Conservation (phyloP, 1,140 invertebrate species). For the Heliconius melpomene region DNA sequence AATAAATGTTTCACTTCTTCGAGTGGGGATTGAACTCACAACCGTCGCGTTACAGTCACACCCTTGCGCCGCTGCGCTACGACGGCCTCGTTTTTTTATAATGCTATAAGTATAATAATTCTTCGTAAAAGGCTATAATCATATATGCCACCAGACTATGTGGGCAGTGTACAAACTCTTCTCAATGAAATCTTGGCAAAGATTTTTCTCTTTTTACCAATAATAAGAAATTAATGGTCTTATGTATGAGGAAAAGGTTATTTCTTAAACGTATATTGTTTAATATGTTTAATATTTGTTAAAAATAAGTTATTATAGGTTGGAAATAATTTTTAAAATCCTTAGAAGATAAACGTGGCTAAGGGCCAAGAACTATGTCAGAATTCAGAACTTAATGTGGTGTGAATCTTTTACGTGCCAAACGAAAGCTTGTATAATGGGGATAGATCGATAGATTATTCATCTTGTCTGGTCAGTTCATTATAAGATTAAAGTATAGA, state of each 20-base stretch:
- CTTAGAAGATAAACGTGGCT: not conserved
- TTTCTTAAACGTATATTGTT: too few relatives aligned
- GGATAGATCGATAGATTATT: not conserved
- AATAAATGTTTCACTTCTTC: too few relatives aligned
- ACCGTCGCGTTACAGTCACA: too few relatives aligned
- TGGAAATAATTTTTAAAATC: not conserved
- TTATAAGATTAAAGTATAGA: not conserved
- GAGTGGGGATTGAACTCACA: too few relatives aligned
- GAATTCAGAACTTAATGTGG: conserved; percentile 4
- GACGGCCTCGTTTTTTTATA: too few relatives aligned
- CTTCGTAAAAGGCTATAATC: not conserved
- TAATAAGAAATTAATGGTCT: not conserved
- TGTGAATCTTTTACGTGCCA: conserved; percentile 8
- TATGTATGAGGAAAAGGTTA: too few relatives aligned
- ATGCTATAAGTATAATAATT: too few relatives aligned
- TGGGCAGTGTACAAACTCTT: not conserved
- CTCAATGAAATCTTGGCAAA: not conserved
- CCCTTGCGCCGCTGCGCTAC: too few relatives aligned
- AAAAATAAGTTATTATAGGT: not conserved
- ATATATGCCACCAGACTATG: not conserved
- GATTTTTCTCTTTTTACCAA: not conserved
- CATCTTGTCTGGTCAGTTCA: not conserved
- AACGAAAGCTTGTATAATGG: not conserved
- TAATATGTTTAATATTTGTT: too few relatives aligned
- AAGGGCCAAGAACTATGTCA: conserved; percentile 5